Evolutionary conservation across 1,140 invertebrate genomes (phyloP).

Genomic region (Diachasma alloeum): DNA sequence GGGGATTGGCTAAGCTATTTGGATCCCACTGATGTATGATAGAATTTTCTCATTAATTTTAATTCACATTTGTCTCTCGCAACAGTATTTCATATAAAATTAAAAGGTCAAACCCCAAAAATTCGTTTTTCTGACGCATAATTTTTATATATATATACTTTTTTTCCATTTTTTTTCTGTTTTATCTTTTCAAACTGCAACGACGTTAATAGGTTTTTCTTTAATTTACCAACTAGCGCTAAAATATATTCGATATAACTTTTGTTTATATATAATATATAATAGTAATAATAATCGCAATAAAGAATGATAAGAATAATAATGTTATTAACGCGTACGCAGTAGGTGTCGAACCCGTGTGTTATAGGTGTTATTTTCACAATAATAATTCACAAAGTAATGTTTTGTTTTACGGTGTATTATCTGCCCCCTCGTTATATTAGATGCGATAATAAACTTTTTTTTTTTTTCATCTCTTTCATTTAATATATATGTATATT

Average conservation of each 20-base stretch:
- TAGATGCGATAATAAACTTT: conserved; percentile 53
- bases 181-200: conserved; percentile 54
- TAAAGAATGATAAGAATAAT: conserved; percentile 34
- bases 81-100: conserved; percentile 50
- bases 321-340: conserved; percentile 31
- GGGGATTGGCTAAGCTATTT: conserved; percentile 50
- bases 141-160: conserved; percentile 15
- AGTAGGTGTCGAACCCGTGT: conserved; percentile 24
- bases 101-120: conserved; percentile 45
- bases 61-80: background rate
- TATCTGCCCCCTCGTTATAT: conserved; percentile 29
- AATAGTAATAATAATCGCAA: conserved; percentile 45
- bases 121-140: conserved; percentile 53
- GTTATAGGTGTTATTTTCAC: background rate
- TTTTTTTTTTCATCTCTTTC: conserved; percentile 39
- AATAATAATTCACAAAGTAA: background rate
- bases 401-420: conserved; percentile 20
- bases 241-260: conserved; percentile 65
- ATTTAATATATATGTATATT: conserved; percentile 33
- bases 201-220: conserved; percentile 60
- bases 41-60: conserved; percentile 38
- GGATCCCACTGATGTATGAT: conserved; percentile 54
- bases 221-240: conserved; percentile 60
- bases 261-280: conserved; percentile 61
- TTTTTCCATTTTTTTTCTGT: conserved; percentile 22